These are phyloP conservation scores for Trypoxylon attenuatum DNA, from an alignment of 2,888 invertebrate species.

Conservation along the genomic window DNA sequence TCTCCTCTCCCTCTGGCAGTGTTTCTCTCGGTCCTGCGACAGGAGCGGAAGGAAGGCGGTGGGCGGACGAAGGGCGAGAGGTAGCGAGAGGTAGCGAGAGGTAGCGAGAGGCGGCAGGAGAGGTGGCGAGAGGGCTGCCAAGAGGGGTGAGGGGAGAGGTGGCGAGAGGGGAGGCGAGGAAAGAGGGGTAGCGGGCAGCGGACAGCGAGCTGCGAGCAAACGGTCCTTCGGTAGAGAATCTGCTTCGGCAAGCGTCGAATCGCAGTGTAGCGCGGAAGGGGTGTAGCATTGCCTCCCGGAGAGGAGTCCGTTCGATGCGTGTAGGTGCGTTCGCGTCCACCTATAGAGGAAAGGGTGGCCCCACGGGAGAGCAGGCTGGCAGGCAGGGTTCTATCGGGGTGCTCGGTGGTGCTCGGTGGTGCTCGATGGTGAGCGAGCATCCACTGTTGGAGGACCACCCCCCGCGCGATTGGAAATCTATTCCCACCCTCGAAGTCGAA, in stretches of 20 bases:
- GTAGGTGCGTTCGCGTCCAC: slow-evolving; percentile 75
- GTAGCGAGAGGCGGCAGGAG: slow-evolving; percentile 35
- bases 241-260: slow-evolving; percentile 22
- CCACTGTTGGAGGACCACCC: slow-evolving; percentile 61
- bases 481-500: slow-evolving; percentile 74
- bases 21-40: slow-evolving; percentile 16
- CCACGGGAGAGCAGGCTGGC: slow-evolving; percentile 40
- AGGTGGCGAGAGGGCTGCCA: too few relatives aligned
- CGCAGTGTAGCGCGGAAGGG: slow-evolving; percentile 29
- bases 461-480: slow-evolving; percentile 74
- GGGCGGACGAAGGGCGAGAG: too few relatives aligned
- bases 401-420: slow-evolving; percentile 3
- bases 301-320: slow-evolving; percentile 71
- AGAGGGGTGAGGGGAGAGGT: slow-evolving; percentile 50
- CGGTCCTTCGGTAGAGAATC: too few relatives aligned
- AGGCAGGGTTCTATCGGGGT: slow-evolving; percentile 47
- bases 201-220: too few relatives aligned
- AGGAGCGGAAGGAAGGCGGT: too few relatives aligned
- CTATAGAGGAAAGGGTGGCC: slow-evolving; percentile 66
- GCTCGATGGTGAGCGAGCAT: slow-evolving; percentile 42
- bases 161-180: neutral
- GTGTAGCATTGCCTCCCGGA: slow-evolving; percentile 1
- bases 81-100: too few relatives aligned
- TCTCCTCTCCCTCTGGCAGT: slow-evolving; percentile 60
- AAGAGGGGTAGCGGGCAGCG: too few relatives aligned